Base-by-base conservation (phyloP, 2,113 vertebrate species). In the Melierax canorus region DNA sequence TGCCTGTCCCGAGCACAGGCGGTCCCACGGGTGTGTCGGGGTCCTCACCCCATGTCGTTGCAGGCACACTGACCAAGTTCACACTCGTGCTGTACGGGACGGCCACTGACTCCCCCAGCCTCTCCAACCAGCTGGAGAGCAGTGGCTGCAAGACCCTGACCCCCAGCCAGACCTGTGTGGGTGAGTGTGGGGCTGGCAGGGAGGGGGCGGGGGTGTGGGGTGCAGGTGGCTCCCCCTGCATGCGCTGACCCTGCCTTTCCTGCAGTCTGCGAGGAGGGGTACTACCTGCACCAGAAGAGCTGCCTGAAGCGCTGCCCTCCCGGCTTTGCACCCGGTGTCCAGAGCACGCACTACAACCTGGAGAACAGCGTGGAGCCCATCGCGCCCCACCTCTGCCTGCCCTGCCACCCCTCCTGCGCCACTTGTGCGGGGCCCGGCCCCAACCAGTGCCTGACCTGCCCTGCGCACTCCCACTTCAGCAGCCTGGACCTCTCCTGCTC, bases 121-220 rank as follows among this genome's bases (percentile, higher is more conserved):
- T 98, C 75, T 98, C 99, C 87, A 97, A 98, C 46, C 98, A 99
- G 34, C 98, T 99, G 4, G 99, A 99, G 92, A 99, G 99, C 98
- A 99, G 98, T 8, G 99, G 99, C 98, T 99, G 99, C 98, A 99
- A 99, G 98, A 99, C 98, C 9, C 98, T 99, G 50, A 98, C 99
- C 2, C 98, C 99, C 24, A 98, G 99, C 97, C 99, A 99, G 98
- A 98, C 99, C 93, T 99, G 99, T 2, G 99, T 99, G 86, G 99
- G 99, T 99, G 96, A 99, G 99, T 98, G 60, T 34, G 38, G 67
- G 74, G 46, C 29, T 2, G 4, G 24, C 2, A 2, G 45, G 76
- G 45, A n/a, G 36, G 60, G n/a, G 17, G 2, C 0, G 1, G 4
- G 24, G 13, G n/a, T 1, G 3, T 5, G 15, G 12, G 34, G 27